These are phyloP conservation scores for Drosophila paucipuncta DNA, from an alignment of 2,888 invertebrate species.

Conservation along the genomic window DNA sequence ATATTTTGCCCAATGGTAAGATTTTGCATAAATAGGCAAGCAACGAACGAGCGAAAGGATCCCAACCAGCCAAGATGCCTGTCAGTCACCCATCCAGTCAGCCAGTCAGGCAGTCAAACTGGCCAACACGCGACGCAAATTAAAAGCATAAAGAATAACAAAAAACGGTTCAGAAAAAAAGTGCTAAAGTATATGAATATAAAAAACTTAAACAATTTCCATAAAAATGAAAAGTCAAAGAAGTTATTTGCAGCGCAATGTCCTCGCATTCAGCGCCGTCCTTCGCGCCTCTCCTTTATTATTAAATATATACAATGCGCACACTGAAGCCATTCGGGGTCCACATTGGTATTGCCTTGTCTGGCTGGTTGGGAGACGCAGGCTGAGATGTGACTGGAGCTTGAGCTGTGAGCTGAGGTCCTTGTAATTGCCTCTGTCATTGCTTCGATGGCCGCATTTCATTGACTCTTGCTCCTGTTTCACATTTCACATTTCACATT, in stretches of 20 bases:
- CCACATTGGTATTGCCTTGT: constrained; percentile 16
- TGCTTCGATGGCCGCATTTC: constrained; percentile 58
- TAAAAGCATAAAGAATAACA: constrained; percentile 53
- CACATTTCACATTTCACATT: constrained; percentile 8
- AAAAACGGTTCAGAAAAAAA: constrained; percentile 19
- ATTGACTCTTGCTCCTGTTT: constrained; percentile 59
- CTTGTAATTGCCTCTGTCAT: constrained; percentile 76
- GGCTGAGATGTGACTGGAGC: constrained; percentile 11
- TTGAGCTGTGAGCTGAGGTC: constrained; percentile 19
- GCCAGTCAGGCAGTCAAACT: constrained; percentile 13
- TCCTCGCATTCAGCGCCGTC: constrained; percentile 13
- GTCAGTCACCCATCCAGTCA: constrained; percentile 4
- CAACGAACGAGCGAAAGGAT: constrained; percentile 34
- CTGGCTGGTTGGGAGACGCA: constrained; percentile 12
- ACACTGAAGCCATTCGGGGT: constrained; percentile 32
- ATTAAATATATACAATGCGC: constrained; percentile 71
- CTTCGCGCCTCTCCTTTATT: constrained; percentile 45
- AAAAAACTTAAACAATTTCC: constrained; percentile 73
- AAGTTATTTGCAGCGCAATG: constrained; percentile 58
- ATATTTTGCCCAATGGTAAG: constrained; percentile 86
- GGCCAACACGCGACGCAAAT: constrained; percentile 43
- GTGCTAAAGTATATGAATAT: constrained; percentile 66
- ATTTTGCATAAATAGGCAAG: constrained; percentile 71
- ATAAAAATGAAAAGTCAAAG: constrained; percentile 76
- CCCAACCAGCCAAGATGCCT: constrained; percentile 28